Base-by-base conservation (phyloP, 2,888 invertebrate genomes). In the Hedychridium roseum region DNA sequence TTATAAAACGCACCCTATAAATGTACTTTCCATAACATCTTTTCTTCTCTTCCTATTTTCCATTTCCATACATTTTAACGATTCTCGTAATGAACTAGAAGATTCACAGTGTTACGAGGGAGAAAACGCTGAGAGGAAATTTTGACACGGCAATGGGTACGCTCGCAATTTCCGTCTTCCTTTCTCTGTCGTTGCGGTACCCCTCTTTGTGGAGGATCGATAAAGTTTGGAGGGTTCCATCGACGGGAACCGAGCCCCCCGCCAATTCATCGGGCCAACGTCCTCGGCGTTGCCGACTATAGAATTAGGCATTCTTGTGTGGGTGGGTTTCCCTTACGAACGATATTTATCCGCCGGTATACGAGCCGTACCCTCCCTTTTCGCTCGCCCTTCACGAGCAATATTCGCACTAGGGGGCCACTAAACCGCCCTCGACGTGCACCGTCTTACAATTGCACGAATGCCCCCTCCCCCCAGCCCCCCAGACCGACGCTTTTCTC, bases 231-330 rank as follows among this genome's bases (percentile, higher is more conserved):
- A 60, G 50, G 64, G 60, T 49, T 54, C 53, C 46, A 15, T 23
- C 35, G 15, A 31, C 36, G 26, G 31, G 34, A 37, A 32, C 45
- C 27, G 30, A 39, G 16, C 31, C 15, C 42, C 3, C 7, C 28
- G 2, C n/a, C 17, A 18, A 15, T n/a, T n/a, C n/a, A n/a, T n/a
- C n/a, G 7, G 26, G 11, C 18, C 32, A 9, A 17, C 45, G 39
- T 52, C 28, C 41, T 48, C 48, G 20, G 32, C 27, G 20, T 27
- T 42, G 9, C 37, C 34, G 2, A 14, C 28, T 11, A 27, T 37
- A 23, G 58, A 59, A 68, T 68, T 66, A 56, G 50, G 63, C 60
- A 65, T 67, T 66, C 65, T 62, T 61, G 48, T 41, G 54, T 56
- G 52, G 57, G 46, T 50, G 60, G 55, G 53, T 44, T 35, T 44